Percentiles rank a stretch among this genome's conserved stretches.
Conservation (phyloP, 2,888 invertebrate genomes). For the Metallyticus violacea region DNA sequence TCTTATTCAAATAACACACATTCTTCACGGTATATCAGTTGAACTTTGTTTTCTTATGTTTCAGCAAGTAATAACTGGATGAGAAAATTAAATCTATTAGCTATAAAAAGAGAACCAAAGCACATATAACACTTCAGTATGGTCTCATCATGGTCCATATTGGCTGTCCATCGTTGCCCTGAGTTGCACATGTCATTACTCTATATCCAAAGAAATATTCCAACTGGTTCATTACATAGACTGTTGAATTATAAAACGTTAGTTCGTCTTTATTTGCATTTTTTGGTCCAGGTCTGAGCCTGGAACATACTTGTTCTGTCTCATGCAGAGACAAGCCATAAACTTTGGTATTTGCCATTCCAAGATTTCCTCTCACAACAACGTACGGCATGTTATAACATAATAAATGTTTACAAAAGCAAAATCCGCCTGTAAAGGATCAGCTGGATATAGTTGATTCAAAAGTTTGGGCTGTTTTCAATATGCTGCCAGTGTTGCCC, state of each 20-base stretch:
- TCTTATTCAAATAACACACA: too few species aligned
- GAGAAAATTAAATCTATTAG: too few species aligned
- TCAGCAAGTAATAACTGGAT: too few species aligned
- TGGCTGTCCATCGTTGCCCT: conserved; percentile 33
- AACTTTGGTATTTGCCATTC: conserved; percentile 38
- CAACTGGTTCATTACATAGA: conserved; percentile 38
- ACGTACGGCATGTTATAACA: conserved; percentile 36
- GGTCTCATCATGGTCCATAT: conserved; percentile 34
- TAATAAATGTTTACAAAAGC: neutral
- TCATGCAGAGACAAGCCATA: conserved; percentile 37
- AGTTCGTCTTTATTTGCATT: conserved; percentile 36
- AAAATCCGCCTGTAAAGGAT: too few species aligned
- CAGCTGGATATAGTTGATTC: too few species aligned
- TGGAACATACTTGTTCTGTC: conserved; percentile 24
- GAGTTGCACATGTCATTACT: conserved; percentile 34
- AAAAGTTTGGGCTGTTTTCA: too few species aligned
- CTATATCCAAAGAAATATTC: conserved; percentile 38
- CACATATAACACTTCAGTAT: neutral
- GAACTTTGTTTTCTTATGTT: too few species aligned
- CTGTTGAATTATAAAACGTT: conserved; percentile 37
- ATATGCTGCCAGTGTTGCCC: too few species aligned
- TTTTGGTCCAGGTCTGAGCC: conserved; percentile 35
- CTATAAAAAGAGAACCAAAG: too few species aligned
- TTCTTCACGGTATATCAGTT: too few species aligned
- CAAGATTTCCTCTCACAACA: conserved; percentile 37